Conservation (phyloP, 1,140 invertebrate species). For the Lepidurus packardi region DNA sequence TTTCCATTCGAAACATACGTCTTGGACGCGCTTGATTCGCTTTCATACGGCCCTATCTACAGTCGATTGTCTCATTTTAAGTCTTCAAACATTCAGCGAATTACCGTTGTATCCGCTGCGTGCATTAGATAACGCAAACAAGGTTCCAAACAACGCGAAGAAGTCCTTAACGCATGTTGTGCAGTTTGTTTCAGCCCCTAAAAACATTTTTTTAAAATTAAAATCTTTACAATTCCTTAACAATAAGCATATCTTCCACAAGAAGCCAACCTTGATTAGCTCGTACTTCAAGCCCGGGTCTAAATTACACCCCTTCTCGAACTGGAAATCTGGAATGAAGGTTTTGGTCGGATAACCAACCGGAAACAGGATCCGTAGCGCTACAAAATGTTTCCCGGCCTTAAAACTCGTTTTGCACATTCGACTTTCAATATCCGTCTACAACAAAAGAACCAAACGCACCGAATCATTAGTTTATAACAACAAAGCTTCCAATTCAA, state of each 20-base stretch:
- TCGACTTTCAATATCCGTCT: slow-evolving; percentile 4
- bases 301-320: background rate
- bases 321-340: background rate
- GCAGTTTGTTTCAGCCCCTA: slow-evolving; percentile 23
- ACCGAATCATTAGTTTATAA: background rate
- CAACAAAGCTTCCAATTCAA: background rate
- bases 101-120: background rate
- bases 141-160: slow-evolving; percentile 22
- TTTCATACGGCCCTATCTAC: background rate
- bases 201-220: background rate
- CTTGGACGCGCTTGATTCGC: background rate
- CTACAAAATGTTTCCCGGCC: background rate
- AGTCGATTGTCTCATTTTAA: background rate
- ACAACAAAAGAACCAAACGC: background rate
- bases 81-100: background rate
- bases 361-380: background rate
- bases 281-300: background rate
- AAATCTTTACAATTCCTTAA: slow-evolving; percentile 20
- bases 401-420: background rate
- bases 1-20: background rate
- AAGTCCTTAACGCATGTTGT: slow-evolving; percentile 12
- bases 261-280: background rate
- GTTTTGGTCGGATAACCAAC: background rate
- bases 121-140: slow-evolving; percentile 17
- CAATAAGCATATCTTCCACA: background rate